Base-by-base conservation (phyloP, 1,140 invertebrate genomes). In the Aporrectodea caliginosa region DNA sequence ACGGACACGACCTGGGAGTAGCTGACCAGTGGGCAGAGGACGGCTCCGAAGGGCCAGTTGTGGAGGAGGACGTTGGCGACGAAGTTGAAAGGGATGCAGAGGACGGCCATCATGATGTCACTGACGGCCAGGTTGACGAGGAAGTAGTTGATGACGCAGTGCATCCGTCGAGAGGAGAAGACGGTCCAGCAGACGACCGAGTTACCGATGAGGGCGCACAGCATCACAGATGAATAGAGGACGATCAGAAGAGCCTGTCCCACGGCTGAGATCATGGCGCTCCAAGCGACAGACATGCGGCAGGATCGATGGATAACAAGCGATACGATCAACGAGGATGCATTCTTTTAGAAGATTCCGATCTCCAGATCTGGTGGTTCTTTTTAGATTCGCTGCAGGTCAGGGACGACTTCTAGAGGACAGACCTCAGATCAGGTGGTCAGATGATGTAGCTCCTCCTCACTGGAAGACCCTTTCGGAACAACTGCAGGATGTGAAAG, bases 61-160 rank as follows among this genome's bases (percentile, higher is more conserved):
- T 12, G 43, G 27, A 94, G 87, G 29, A 94, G 89, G 58, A 95
- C 87, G 33, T 91, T 92, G 1, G 93, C 91, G 0, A 95, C 90
- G 81, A 94, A 94, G 1, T 93, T 92, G 82, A 95, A 95, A 0
- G 94, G 94, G 27, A 95, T 92, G 84, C 94, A 95, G 79, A 95
- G 92, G 0, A 95, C 82, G 0, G 93, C 92, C 91, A 92, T 35
- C 94, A 91, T 86, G 71, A 79, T 43, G 78, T 97, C 95, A 29
- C 95, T 94, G 34, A 94, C 92, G 80, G 94, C 94, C 43, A 97
- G 88, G 85, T 97, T 97, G 27, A 96, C 93, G 71, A 97, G 88
- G 86, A 96, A 95, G 84, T 96, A 96, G 88, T 97, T 97, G 73
- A 58, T 22, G 43, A 58, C 6, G 6, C 6, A 58, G 22, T 22